A percentile compares a stretch with the other conserved stretches of the same genome.
phyloP scores from a whole-genome alignment of 1,140 invertebrate genomes.

The Kradibia gibbosae region DNA sequence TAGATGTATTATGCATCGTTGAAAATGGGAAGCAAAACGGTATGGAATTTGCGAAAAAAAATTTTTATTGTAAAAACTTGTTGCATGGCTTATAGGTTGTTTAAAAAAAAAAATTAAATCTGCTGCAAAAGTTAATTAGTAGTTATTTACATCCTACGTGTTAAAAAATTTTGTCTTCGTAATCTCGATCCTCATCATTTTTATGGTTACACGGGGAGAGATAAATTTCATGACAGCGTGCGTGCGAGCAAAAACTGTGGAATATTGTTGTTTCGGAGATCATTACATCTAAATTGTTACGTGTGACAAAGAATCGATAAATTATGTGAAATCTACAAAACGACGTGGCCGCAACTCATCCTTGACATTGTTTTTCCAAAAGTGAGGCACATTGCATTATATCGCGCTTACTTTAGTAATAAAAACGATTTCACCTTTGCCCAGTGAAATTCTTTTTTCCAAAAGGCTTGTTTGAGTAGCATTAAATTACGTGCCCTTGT shows the following conservation, averaged over 20 bases:
- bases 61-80: not conserved
- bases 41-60: not conserved
- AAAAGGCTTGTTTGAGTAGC: conserved; percentile 41
- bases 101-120: not conserved
- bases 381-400: not conserved
- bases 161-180: not conserved
- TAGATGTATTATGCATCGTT: not conserved
- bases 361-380: not conserved
- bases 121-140: not conserved
- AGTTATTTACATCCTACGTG: conserved; percentile 16
- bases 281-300: conserved; percentile 46
- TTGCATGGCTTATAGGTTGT: not conserved
- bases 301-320: conserved; percentile 7
- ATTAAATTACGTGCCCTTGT: conserved; percentile 45
- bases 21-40: not conserved
- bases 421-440: not conserved
- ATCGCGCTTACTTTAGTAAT: not conserved
- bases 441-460: conserved; percentile 6
- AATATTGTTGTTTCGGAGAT: conserved; percentile 14
- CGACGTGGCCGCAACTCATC: conserved; percentile 21
- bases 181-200: conserved; percentile 45
- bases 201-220: conserved; percentile 45
- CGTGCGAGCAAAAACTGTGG: not conserved
- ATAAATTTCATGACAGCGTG: conserved; percentile 50
- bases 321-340: not conserved